phyloP scores from a whole-genome alignment of 2,113 vertebrate genomes.

The Cinclus cinclus region DNA sequence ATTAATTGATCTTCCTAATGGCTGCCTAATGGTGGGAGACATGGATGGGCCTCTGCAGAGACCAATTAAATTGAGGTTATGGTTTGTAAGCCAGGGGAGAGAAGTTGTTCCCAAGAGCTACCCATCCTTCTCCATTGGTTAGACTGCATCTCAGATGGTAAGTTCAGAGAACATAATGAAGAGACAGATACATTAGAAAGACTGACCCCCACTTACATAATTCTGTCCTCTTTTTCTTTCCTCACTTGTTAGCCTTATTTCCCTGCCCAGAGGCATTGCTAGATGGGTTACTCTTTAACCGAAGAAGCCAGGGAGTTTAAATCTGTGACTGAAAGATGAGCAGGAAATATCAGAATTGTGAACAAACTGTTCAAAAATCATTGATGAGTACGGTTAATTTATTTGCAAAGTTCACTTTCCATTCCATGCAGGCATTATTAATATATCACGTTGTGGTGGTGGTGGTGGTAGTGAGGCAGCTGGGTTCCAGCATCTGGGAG shows the following conservation, averaged over 20 bases:
- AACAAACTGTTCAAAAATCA: not conserved
- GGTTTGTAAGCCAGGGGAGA: not conserved
- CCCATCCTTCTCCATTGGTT: not conserved
- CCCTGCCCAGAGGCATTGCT: not conserved
- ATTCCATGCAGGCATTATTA: not conserved
- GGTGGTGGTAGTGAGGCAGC: not conserved
- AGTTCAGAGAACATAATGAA: not conserved
- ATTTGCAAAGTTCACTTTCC: not conserved
- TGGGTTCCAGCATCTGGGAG: not conserved
- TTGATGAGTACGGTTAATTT: constrained; percentile 15
- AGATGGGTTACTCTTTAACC: not conserved
- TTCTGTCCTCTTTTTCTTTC: not conserved
- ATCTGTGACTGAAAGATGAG: not conserved
- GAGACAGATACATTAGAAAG: not conserved
- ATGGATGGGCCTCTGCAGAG: not conserved
- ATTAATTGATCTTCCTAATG: not conserved
- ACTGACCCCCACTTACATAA: not conserved
- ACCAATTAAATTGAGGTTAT: not conserved
- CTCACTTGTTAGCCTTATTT: not conserved
- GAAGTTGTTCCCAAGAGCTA: not conserved
- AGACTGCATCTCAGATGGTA: not conserved
- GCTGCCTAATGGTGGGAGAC: not conserved
- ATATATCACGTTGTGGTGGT: not conserved
- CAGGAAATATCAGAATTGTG: not conserved
- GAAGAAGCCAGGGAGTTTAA: not conserved